These are phyloP conservation scores for Pholis gunnellus DNA, from an alignment of 2,113 vertebrate species.

Conservation along the genomic window DNA sequence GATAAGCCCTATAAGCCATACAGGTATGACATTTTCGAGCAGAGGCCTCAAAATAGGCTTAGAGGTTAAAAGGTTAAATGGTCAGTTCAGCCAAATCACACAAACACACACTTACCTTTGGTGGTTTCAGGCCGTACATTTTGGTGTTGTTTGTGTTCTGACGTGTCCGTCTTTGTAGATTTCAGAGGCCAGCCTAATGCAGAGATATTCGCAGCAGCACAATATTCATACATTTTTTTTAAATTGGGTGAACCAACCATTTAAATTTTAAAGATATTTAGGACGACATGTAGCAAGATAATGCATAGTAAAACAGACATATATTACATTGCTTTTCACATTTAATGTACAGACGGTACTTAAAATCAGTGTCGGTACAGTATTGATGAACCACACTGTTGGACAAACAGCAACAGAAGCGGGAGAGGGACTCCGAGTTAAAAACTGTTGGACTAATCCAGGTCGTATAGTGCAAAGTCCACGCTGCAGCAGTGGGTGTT, in stretches of 20 bases:
- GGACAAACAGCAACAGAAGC: neutral
- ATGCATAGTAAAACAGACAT: neutral
- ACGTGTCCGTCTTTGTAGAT: neutral
- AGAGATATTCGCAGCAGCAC: neutral
- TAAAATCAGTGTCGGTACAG: neutral
- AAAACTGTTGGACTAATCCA: neutral
- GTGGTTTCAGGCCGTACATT: neutral
- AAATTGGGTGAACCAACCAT: neutral
- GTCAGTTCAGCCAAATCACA: neutral
- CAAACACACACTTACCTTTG: neutral
- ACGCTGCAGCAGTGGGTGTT: neutral
- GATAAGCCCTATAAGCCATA: too few species aligned
- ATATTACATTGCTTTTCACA: neutral
- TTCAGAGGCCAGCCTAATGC: neutral
- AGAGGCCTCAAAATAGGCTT: too few species aligned
- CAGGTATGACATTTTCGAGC: too few species aligned
- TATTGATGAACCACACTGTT: neutral
- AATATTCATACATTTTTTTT: neutral
- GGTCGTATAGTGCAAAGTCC: neutral
- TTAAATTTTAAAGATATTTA: neutral
- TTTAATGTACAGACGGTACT: neutral
- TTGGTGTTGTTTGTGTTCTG: neutral
- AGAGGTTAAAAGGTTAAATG: too few species aligned
- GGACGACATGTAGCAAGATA: neutral
- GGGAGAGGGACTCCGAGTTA: neutral